Evolutionary conservation across 2,797 vertebrate species (phyloP), one percentile per base, ranked within the genome.

Genomic region (Dendrocincla fuliginosa): DNA sequence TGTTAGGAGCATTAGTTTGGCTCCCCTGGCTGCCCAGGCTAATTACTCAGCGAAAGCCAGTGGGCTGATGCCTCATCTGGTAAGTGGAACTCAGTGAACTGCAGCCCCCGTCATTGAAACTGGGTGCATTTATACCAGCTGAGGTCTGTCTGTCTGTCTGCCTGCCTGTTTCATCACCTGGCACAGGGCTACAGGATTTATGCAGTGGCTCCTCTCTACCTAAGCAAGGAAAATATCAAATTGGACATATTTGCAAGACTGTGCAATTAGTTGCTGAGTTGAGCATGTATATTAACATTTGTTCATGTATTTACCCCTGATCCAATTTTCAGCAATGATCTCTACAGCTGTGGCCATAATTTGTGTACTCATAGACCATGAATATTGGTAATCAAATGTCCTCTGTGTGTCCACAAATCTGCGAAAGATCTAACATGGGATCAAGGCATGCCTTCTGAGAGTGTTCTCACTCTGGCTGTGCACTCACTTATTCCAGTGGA

Each of bases 71-170:
- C 41, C 56, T 93, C 74, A 37, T 46, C 42, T 57, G 57, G 56
- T 47, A 65, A 64, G 5, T 1, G 50, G n/a, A 83, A 76, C 35
- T 2, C 47, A 4, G 35, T 0, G 16, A 11, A 44, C 0, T 0
- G 57, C 68, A 46, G 56, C 37, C 85, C 70, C 50, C 11, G 6
- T 2, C 86, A 28, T 27, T 1, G 42, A 39, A 64, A 49, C 25
- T 28, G 25, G 33, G 30, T 35, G 28, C 47, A 74, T 53, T 84
- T 47, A 47, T 28, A 59, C 33, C 73, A 52, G 41, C 7, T 3
- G 2, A 80, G 44, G 24, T 47, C 61, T 25, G 28, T 46, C 82
- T n/a, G 41, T 53, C 77, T 42, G 44, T 44, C 77, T 42, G 44
- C 5, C 74, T 50, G 67, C 1, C 68, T 57, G 32, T 10, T 50